A percentile compares a stretch with the other conserved stretches of the same genome.
These are phyloP conservation scores for Bombus pyrosoma DNA, from an alignment of 1,140 invertebrate genomes.

Conservation along the genomic window DNA sequence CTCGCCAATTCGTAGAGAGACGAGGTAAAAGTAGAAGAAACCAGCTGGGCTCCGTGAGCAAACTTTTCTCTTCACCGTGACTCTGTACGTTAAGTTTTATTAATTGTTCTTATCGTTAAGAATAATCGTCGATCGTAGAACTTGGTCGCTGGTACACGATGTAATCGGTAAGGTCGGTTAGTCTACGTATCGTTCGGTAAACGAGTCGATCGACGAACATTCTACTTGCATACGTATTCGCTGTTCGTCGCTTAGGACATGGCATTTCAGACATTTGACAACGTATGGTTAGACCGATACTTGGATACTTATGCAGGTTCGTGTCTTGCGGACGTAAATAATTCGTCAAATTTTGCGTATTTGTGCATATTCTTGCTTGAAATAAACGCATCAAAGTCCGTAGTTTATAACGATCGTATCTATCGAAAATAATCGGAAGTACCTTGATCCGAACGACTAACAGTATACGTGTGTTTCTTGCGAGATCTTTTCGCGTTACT, in stretches of 20 bases:
- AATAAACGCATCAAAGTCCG: not conserved
- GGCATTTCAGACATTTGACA: not conserved
- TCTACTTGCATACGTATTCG: too few relatives aligned
- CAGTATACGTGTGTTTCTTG: rapidly evolving
- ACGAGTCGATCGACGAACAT: not conserved
- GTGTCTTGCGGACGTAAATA: not conserved
- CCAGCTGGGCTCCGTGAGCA: conserved; percentile 6
- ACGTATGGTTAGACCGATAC: not conserved
- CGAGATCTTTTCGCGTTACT: not conserved
- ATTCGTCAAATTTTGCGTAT: too few relatives aligned
- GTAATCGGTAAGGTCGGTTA: conserved; percentile 35
- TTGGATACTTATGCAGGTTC: not conserved
- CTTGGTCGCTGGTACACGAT: conserved; percentile 31
- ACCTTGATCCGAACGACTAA: not conserved
- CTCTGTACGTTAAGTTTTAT: conserved; percentile 39
- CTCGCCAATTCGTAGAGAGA: conserved; percentile 15
- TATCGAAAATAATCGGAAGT: not conserved
- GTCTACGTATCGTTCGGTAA: conserved; percentile 14
- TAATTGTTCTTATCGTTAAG: conserved; percentile 42
- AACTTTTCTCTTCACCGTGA: conserved; percentile 50
- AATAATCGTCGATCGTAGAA: conserved; percentile 45
- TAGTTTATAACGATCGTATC: not conserved
- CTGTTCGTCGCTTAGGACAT: too few relatives aligned
- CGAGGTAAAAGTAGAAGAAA: not conserved
- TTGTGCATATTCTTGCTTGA: not conserved